Evolutionary conservation across 2,888 invertebrate species (phyloP).

Genomic region (Neelides folsomi): DNA sequence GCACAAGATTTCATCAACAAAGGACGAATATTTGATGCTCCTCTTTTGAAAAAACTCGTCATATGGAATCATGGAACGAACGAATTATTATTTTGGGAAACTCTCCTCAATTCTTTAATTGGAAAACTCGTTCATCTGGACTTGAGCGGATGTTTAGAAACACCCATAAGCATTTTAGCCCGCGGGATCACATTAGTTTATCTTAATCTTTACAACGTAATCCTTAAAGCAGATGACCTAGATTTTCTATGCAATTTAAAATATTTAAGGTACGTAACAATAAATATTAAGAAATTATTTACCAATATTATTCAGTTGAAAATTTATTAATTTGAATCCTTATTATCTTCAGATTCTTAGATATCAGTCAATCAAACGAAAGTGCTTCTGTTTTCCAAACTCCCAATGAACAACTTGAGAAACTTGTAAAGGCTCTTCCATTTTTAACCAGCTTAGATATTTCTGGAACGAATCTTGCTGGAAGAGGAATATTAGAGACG

Average conservation of each 20-base stretch:
- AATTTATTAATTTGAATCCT: not conserved
- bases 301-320: not conserved
- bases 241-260: constrained; percentile 40
- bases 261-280: constrained; percentile 39
- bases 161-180: constrained; percentile 53
- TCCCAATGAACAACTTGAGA: constrained; percentile 57
- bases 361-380: constrained; percentile 53
- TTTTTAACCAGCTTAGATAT: constrained; percentile 74
- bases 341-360: constrained; percentile 51
- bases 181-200: constrained; percentile 55
- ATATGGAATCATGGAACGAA: constrained; percentile 40
- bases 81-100: constrained; percentile 10
- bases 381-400: constrained; percentile 47
- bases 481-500: constrained; percentile 46
- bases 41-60: constrained; percentile 40
- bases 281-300: not conserved
- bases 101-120: constrained; percentile 35
- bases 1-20: not conserved
- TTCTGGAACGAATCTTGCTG: constrained; percentile 89
- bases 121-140: constrained; percentile 54
- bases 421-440: constrained; percentile 59
- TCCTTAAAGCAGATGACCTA: constrained; percentile 46
- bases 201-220: constrained; percentile 68
- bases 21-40: not conserved
- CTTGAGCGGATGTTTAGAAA: constrained; percentile 52